A percentile compares a stretch with the other conserved stretches of the same genome.
These are phyloP conservation scores for Rhabdomys dilectus DNA, from an alignment of 2,113 vertebrate species.

Conservation along the genomic window DNA sequence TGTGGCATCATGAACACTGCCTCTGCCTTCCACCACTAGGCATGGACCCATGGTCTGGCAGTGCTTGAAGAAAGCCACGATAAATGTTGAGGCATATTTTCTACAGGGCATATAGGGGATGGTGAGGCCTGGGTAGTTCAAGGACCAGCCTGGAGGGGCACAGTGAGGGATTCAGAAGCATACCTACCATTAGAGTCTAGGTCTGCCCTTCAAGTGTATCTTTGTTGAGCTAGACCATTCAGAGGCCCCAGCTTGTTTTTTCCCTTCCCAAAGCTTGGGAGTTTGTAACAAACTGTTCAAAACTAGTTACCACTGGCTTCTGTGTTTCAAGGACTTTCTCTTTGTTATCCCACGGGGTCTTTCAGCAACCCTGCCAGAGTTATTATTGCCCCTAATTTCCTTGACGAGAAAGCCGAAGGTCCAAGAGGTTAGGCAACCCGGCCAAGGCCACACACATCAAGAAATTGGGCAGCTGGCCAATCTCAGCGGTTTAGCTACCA, in stretches of 20 bases:
- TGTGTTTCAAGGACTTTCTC: conserved; percentile 11
- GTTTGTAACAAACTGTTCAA: neutral
- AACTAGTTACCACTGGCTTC: neutral
- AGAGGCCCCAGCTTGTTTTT: neutral
- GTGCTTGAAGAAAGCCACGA: conserved; percentile 22
- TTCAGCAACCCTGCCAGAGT: neutral
- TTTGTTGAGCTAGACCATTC: neutral
- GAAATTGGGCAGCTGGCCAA: neutral
- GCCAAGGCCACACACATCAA: neutral
- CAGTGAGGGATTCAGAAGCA: neutral
- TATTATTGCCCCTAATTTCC: neutral
- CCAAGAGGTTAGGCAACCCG: conserved; percentile 18
- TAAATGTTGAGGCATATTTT: neutral
- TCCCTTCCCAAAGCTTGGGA: neutral
- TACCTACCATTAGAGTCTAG: neutral
- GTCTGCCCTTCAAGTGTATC: neutral
- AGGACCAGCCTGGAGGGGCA: neutral
- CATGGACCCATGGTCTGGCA: conserved; percentile 25
- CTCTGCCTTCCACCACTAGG: neutral
- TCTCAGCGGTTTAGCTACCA: neutral
- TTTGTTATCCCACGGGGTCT: neutral
- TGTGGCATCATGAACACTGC: conserved; percentile 21
- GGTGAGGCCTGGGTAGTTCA: neutral
- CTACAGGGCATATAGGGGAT: neutral
- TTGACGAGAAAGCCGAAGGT: conserved; percentile 39